Evolutionary conservation across 1,140 invertebrate species (phyloP).

Genomic region (Bombus pascuorum): DNA sequence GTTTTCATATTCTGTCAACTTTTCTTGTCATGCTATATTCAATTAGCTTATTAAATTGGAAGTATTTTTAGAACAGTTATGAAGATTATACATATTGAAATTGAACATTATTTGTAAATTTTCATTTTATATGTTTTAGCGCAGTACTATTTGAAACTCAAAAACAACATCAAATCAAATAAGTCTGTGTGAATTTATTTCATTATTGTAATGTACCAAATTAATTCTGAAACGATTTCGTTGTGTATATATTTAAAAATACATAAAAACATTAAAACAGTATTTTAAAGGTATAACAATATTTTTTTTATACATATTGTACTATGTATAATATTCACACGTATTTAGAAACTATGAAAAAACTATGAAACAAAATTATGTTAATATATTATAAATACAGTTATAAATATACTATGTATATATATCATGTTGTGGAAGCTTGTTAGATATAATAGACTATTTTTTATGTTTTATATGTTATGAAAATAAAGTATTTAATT

Average conservation of each 20-base stretch:
- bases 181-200: background rate
- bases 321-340: conserved; percentile 2
- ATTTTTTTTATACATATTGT: background rate
- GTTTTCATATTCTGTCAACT: background rate
- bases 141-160: background rate
- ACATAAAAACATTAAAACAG: conserved; percentile 28
- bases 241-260: conserved; percentile 1
- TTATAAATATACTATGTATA: background rate
- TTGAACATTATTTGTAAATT: background rate
- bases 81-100: background rate
- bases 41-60: background rate
- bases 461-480: conserved; percentile 7
- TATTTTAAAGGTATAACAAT: conserved; percentile 13
- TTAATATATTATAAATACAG: background rate
- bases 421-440: background rate
- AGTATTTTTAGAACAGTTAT: background rate
- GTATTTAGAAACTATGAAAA: background rate
- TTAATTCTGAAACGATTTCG: background rate
- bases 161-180: background rate
- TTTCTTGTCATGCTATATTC: background rate
- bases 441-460: conserved; percentile 22
- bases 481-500: background rate
- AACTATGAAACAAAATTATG: conserved; percentile 11
- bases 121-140: background rate
- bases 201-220: background rate